Evolutionary conservation across 2,888 invertebrate species (phyloP).

Genomic region (Lobophora halterata): DNA sequence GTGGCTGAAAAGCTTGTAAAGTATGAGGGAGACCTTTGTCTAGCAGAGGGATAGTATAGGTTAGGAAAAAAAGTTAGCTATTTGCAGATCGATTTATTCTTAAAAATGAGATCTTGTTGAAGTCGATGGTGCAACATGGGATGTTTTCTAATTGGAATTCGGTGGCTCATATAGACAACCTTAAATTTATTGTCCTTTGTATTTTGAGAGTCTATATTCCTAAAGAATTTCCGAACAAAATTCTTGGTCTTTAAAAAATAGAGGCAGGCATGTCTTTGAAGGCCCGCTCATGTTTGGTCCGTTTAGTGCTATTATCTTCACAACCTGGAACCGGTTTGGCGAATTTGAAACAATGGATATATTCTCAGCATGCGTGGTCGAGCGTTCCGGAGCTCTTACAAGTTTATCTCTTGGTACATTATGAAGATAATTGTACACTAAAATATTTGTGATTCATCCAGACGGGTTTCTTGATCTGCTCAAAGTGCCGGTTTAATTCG

Average conservation of each 20-base stretch:
- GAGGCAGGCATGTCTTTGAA: constrained; percentile 53
- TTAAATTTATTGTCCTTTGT: constrained; percentile 22
- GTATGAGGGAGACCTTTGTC: constrained; percentile 11
- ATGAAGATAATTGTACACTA: too few species aligned
- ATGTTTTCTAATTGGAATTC: constrained; percentile 26
- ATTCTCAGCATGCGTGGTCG: constrained; percentile 27
- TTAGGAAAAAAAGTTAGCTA: too few species aligned
- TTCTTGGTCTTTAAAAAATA: constrained; percentile 23
- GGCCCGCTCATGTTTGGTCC: constrained; percentile 50
- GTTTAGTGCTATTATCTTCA: constrained; percentile 63
- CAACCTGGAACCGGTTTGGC: constrained; percentile 73
- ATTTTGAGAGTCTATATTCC: constrained; percentile 14
- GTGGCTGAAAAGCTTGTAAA: neutral
- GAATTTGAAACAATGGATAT: constrained; percentile 71
- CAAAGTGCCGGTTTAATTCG: too few species aligned
- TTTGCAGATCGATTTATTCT: too few species aligned
- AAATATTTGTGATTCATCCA: too few species aligned
- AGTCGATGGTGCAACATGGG: too few species aligned
- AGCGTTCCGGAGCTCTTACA: constrained; percentile 15
- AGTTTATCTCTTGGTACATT: too few species aligned
- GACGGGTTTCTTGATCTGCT: too few species aligned
- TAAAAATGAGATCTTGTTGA: too few species aligned
- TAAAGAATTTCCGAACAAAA: constrained; percentile 24
- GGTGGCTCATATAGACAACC: constrained; percentile 20
- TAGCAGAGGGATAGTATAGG: too few species aligned